phyloP scores from a whole-genome alignment of 2,888 invertebrate genomes.

The Caenorhabditis doughertyi region DNA sequence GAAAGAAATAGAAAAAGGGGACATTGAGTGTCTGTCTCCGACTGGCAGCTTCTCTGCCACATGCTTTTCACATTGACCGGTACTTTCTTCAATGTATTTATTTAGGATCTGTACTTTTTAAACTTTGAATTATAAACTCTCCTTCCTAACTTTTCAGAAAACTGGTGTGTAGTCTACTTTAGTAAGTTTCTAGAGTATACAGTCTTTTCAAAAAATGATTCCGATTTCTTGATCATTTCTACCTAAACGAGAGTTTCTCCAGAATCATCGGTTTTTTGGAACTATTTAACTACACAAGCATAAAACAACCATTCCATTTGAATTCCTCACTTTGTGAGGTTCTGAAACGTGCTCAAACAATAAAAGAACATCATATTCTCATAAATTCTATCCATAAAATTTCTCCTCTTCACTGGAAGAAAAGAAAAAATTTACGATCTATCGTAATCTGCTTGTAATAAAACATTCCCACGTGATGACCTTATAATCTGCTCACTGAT shows the following conservation, averaged over 20 bases:
- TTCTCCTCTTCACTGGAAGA: slow-evolving; percentile 12
- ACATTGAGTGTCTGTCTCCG: slow-evolving; percentile 20
- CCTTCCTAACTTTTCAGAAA: background rate
- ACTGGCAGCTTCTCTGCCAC: slow-evolving; percentile 3
- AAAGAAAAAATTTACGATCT: slow-evolving; percentile 34
- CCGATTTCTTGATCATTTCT: background rate
- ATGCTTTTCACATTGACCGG: slow-evolving; percentile 40
- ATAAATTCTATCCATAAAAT: slow-evolving; percentile 21
- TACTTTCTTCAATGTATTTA: slow-evolving; percentile 12
- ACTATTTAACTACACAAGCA: background rate
- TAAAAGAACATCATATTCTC: background rate
- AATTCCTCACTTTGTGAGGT: background rate
- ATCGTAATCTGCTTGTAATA: slow-evolving; percentile 13
- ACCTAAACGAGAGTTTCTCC: background rate
- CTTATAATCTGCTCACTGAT: slow-evolving; percentile 37
- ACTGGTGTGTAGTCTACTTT: background rate
- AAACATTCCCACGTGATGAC: slow-evolving; percentile 12
- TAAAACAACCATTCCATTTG: slow-evolving; percentile 3
- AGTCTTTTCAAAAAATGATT: background rate
- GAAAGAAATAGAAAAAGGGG: background rate
- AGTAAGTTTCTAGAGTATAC: no score
- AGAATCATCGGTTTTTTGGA: background rate
- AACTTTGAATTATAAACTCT: background rate
- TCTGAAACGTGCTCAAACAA: background rate
- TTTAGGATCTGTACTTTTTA: background rate